Conservation (phyloP, 2,797 vertebrate species). For the Australoheros facetus region DNA sequence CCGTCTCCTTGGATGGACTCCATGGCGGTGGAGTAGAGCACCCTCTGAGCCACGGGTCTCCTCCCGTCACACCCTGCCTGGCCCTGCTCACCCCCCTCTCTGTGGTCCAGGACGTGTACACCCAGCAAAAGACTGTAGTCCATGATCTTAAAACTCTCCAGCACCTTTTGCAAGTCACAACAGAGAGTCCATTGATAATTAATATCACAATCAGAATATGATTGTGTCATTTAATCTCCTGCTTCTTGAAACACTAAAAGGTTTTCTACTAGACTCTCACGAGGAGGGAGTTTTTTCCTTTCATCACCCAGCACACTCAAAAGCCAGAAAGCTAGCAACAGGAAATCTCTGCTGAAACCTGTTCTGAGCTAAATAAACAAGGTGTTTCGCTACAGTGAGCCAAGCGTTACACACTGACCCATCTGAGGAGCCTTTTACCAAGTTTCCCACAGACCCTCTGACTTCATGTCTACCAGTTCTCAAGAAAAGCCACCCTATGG, state of each 20-base stretch:
- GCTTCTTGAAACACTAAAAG: not conserved
- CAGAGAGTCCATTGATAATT: not conserved
- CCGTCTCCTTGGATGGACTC: constrained; percentile 98
- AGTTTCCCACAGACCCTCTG: constrained; percentile 53
- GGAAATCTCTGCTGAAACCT: constrained; percentile 54
- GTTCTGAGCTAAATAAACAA: constrained; percentile 63
- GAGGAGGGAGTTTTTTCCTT: not conserved
- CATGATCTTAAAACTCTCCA: constrained; percentile 99
- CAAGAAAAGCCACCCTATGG: constrained; percentile 23
- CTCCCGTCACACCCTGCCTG: constrained; percentile 84
- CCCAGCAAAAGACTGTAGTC: constrained; percentile 97
- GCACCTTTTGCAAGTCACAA: constrained; percentile 80
- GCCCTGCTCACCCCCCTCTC: constrained; percentile 85
- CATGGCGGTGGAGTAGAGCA: constrained; percentile 97
- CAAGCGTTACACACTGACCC: constrained; percentile 69
- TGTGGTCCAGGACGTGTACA: constrained; percentile 89
- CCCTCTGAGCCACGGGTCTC: constrained; percentile 88
- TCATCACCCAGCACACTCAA: constrained; percentile 13
- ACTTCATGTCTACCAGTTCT: constrained; percentile 43
- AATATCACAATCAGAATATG: not conserved
- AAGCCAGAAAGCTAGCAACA: constrained; percentile 20
- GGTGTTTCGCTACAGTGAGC: constrained; percentile 66
- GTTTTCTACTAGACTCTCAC: not conserved
- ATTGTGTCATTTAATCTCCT: not conserved
- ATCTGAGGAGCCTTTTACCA: constrained; percentile 57